Base-by-base conservation (phyloP, 1,140 invertebrate genomes). In the Lithobius niger region DNA sequence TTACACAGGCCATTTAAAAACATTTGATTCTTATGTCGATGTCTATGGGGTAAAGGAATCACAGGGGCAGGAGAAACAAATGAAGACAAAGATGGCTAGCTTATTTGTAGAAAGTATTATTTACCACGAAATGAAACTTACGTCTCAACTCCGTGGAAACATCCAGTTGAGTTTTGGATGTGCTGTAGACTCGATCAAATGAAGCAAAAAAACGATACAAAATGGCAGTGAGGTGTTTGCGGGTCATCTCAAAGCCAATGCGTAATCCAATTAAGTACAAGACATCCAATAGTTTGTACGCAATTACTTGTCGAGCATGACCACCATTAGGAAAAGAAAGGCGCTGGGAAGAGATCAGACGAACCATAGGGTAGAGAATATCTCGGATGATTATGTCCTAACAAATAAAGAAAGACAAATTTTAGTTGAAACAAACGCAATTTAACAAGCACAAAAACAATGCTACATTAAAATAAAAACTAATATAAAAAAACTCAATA, bases 161-260 rank as follows among this genome's bases (percentile, higher is more conserved):
- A n/a, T n/a, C n/a, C n/a, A n/a, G n/a, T n/a, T n/a, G n/a, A n/a
- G n/a, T n/a, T n/a, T n/a, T n/a, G n/a, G n/a, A n/a, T n/a, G n/a
- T n/a, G n/a, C n/a, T n/a, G 53, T 79, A 78, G 18, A 86, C 82
- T 72, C 85, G 86, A 65, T 88, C 84, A 67, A 95, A 95, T 6
- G 83, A 80, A n/a, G 84, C 67, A 67, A 95, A 93, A 66, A 92
- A 91, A 45, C 81, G 51, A 66, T 82, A 79, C 49, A 88, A 66
- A 2, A 79, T 74, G 16, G 80, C 77, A 44, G 86, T 82, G 21
- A 93, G 71, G 62, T 88, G 82, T 60, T 79, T 80, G 51, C 83
- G 78, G 1, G 84, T 88, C 81, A 88, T 88, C 62, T 88, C 83
- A 54, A 82, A 80, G 2, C 89, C 89, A 36, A 94, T 79, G 52